Percentiles rank a stretch among this genome's conserved stretches.
Evolutionary conservation across 2,113 vertebrate species (phyloP).

Genomic region (Cercocebus atys): DNA sequence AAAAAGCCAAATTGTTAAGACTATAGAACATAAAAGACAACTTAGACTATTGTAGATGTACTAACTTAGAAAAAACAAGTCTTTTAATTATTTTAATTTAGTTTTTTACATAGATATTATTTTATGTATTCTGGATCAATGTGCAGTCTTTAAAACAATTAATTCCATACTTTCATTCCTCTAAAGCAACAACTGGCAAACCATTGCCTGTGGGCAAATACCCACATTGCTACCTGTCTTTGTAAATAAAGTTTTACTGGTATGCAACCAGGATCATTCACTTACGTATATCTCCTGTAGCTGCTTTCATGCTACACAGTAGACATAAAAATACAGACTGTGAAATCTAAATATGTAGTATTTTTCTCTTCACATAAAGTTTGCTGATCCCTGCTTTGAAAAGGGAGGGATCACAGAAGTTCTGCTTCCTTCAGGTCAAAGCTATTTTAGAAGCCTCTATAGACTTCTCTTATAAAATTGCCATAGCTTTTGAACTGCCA

Average conservation of each 20-base stretch:
- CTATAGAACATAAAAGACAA: not conserved
- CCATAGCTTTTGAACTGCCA: not conserved
- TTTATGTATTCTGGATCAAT: not conserved
- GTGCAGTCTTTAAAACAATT: not conserved
- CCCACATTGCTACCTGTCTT: not conserved
- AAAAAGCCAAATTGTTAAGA: not conserved
- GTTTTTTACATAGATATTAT: not conserved
- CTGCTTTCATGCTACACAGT: not conserved
- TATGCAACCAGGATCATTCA: not conserved
- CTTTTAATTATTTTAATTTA: conserved; percentile 4
- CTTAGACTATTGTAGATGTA: not conserved
- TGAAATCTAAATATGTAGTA: not conserved
- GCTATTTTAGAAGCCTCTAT: not conserved
- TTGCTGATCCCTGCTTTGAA: not conserved
- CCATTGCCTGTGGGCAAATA: not conserved
- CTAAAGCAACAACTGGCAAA: not conserved
- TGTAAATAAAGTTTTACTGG: not conserved
- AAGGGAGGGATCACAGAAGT: not conserved
- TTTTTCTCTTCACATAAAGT: not conserved
- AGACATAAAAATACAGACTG: not conserved
- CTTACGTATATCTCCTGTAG: not conserved
- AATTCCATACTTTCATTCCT: not conserved
- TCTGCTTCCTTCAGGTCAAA: not conserved
- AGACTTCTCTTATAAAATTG: not conserved
- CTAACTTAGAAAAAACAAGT: not conserved